phyloP scores from a whole-genome alignment of 2,888 invertebrate genomes.

The Ochropleura plecta region DNA sequence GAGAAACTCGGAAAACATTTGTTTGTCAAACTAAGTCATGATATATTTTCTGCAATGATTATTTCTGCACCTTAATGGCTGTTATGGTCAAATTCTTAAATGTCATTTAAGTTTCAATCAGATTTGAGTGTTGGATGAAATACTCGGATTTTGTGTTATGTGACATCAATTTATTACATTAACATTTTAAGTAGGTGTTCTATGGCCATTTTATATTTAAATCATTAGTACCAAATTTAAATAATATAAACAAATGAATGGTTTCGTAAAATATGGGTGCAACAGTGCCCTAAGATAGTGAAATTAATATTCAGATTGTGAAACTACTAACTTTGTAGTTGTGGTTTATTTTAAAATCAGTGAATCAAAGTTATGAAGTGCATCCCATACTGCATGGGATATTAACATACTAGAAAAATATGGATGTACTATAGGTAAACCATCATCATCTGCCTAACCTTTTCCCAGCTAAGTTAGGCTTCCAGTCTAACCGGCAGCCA shows the following conservation, averaged over 20 bases:
- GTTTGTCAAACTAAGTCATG: not conserved
- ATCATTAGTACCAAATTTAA: not conserved
- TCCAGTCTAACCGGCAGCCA: too few relatives aligned
- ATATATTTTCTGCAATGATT: not conserved
- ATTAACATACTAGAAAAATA: not conserved
- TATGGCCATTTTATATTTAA: not conserved
- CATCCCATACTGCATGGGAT: not conserved
- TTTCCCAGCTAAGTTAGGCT: too few relatives aligned
- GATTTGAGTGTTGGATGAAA: not conserved
- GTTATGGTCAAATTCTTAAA: not conserved
- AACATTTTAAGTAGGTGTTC: not conserved
- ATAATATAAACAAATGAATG: not conserved
- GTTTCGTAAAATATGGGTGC: not conserved
- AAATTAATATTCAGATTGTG: not conserved
- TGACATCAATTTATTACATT: not conserved
- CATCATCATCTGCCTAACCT: too few relatives aligned
- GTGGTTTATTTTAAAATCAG: not conserved
- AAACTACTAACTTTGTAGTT: not conserved
- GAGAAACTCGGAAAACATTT: not conserved
- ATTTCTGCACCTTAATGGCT: not conserved
- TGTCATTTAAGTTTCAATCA: not conserved
- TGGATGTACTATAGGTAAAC: not conserved
- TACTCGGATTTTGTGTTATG: not conserved
- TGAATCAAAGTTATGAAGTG: not conserved
- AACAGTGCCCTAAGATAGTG: constrained; percentile 1